Evolutionary conservation across 2,113 vertebrate species (phyloP).

Genomic region (Gymnarchus niloticus): DNA sequence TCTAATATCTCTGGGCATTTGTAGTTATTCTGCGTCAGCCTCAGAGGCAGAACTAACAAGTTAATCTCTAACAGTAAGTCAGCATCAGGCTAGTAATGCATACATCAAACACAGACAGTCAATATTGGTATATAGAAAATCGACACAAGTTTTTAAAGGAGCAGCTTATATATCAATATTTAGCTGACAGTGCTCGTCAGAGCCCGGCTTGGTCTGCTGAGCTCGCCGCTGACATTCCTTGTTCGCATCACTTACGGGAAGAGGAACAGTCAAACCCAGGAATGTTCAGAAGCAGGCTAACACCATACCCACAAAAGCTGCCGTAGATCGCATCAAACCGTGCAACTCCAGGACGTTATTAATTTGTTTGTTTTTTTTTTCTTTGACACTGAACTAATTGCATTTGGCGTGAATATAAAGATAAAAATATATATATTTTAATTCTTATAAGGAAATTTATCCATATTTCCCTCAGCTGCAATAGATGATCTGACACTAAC

Average conservation of each 20-base stretch:
- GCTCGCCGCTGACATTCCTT: constrained; percentile 45
- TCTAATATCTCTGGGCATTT: constrained; percentile 92
- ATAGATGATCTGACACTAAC: not conserved
- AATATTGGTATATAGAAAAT: constrained; percentile 89
- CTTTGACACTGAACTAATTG: not conserved
- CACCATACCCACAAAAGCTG: constrained; percentile 47
- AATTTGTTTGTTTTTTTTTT: not conserved
- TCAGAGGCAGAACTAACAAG: constrained; percentile 84
- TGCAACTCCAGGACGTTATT: constrained; percentile 8
- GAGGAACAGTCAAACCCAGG: constrained; percentile 40
- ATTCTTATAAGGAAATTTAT: not conserved
- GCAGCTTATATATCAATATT: constrained; percentile 79
- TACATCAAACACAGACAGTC: constrained; percentile 95
- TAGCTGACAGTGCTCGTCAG: constrained; percentile 46
- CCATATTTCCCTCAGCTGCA: not conserved
- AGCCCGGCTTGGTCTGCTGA: constrained; percentile 35
- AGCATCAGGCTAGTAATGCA: constrained; percentile 77
- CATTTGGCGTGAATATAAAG: not conserved
- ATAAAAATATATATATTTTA: not conserved
- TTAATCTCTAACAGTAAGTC: constrained; percentile 92
- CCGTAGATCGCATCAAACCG: constrained; percentile 30
- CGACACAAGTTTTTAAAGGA: constrained; percentile 80
- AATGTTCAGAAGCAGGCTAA: constrained; percentile 46
- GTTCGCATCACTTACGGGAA: constrained; percentile 28
- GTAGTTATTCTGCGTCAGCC: constrained; percentile 78